phyloP scores from a whole-genome alignment of 2,888 invertebrate genomes.

The Cephus rjabovi region DNA sequence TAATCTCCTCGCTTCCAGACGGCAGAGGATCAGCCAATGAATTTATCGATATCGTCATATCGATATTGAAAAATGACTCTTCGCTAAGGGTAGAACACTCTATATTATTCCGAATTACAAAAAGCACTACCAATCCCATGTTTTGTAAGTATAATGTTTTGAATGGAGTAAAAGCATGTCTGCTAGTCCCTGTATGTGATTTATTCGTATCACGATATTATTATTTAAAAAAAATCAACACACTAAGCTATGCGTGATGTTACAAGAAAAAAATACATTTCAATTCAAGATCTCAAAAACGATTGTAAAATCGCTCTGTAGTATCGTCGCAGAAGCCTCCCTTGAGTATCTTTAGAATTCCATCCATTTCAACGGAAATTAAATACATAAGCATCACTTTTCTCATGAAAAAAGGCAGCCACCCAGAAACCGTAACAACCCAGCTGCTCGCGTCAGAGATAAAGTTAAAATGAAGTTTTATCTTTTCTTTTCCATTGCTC shows the following conservation, averaged over 20 bases:
- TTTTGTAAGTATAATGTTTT: neutral
- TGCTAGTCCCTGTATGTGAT: neutral
- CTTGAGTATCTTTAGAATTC: slow-evolving; percentile 23
- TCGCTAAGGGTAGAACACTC: neutral
- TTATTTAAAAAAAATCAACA: no score
- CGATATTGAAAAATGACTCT: slow-evolving; percentile 18
- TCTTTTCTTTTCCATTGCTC: neutral
- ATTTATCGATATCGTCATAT: slow-evolving; percentile 24
- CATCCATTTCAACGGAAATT: slow-evolving; percentile 60
- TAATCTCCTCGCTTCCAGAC: neutral
- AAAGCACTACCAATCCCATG: neutral
- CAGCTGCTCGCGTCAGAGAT: no score
- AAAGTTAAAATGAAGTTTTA: neutral
- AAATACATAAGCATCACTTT: slow-evolving; percentile 50
- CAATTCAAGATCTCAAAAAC: slow-evolving; percentile 7
- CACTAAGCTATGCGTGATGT: neutral
- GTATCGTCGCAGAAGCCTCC: neutral
- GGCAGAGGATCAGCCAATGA: slow-evolving; percentile 9
- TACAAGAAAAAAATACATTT: neutral
- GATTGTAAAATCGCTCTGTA: slow-evolving; percentile 32
- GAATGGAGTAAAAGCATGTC: neutral
- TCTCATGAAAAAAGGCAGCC: slow-evolving; percentile 5
- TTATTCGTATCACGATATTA: neutral
- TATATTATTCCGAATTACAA: neutral
- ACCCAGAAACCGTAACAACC: slow-evolving; percentile 1